These are phyloP conservation scores for Lasioglossum oenotherae DNA, from an alignment of 2,888 invertebrate species.

Conservation along the genomic window DNA sequence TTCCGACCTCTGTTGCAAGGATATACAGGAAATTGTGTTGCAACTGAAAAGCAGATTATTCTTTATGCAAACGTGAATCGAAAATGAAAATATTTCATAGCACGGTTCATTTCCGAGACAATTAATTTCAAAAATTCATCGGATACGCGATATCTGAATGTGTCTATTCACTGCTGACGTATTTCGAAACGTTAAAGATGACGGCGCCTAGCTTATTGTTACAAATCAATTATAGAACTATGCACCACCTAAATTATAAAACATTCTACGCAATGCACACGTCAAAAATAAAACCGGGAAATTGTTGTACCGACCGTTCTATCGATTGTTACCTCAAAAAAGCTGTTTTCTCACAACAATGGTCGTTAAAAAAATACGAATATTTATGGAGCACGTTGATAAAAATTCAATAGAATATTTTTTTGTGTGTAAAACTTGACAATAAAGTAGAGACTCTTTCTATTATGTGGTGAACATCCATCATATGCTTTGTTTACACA, in stretches of 20 bases:
- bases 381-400: no score
- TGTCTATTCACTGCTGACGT: neutral
- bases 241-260: neutral
- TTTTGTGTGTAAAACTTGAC: no score
- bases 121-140: neutral
- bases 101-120: neutral
- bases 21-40: neutral
- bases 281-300: no score
- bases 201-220: neutral
- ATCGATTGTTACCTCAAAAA: no score
- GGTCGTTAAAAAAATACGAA: no score
- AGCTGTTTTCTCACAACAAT: no score
- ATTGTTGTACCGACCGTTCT: no score
- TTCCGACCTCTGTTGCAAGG: neutral
- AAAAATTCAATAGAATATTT: no score
- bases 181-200: neutral
- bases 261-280: neutral
- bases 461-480: no score
- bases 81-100: conserved; percentile 4
- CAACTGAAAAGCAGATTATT: neutral
- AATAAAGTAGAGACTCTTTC: no score
- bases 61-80: neutral
- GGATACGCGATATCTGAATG: neutral
- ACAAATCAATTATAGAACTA: neutral
- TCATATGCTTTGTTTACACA: no score